Evolutionary conservation across 2,888 invertebrate species (phyloP).

Genomic region (Polydrusus cervinus): DNA sequence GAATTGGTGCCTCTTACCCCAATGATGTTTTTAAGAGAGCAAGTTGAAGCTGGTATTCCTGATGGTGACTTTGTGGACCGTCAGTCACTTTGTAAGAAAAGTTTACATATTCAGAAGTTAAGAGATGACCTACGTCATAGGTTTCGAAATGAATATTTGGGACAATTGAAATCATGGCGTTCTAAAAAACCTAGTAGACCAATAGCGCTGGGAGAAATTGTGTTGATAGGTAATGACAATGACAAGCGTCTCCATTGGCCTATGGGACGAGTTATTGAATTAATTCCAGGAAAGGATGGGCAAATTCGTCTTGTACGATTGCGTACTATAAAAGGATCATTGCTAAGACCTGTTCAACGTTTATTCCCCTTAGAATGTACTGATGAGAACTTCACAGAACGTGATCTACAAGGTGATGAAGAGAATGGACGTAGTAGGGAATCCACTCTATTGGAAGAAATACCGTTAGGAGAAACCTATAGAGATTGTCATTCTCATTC

Average conservation of each 20-base stretch:
- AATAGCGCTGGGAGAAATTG: conserved; percentile 40
- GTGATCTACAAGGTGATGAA: too few relatives aligned
- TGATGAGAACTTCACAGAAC: too few relatives aligned
- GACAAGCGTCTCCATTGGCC: conserved; percentile 57
- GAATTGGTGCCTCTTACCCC: conserved; percentile 56
- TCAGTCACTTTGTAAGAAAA: too few relatives aligned
- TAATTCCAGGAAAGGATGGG: conserved; percentile 49
- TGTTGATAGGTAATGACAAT: conserved; percentile 47
- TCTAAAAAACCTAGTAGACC: conserved; percentile 23
- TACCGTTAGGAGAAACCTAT: too few relatives aligned
- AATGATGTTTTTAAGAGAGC: conserved; percentile 60
- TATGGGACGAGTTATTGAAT: conserved; percentile 51
- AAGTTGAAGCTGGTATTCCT: conserved; percentile 50
- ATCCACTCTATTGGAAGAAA: too few relatives aligned
- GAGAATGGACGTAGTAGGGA: too few relatives aligned
- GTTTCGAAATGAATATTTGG: conserved; percentile 52
- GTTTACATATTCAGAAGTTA: conserved; percentile 54
- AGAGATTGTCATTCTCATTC: background rate
- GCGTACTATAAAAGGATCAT: conserved; percentile 15
- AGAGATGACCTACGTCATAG: conserved; percentile 54
- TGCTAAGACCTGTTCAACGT: conserved; percentile 45
- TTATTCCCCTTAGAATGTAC: conserved; percentile 58
- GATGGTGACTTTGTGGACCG: conserved; percentile 55
- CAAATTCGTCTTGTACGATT: conserved; percentile 45
- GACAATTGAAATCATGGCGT: background rate